Evolutionary conservation across 2,888 invertebrate genomes (phyloP).

Genomic region (Danaus chrysippus): DNA sequence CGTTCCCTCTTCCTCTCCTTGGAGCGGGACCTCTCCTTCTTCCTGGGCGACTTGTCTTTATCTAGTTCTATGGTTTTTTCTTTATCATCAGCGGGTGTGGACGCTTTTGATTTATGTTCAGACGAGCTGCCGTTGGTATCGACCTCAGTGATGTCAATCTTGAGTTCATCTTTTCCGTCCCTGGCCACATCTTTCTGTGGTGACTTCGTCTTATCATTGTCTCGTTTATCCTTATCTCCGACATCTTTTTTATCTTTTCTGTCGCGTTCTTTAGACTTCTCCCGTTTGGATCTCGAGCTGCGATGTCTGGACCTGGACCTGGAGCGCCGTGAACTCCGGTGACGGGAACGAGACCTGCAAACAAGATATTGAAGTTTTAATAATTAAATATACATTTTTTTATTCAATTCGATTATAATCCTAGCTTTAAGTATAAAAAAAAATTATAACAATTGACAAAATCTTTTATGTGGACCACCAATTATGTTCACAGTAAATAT

Average conservation of each 20-base stretch:
- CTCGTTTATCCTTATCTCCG: slow-evolving; percentile 44
- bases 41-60: slow-evolving; percentile 61
- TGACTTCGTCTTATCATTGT: slow-evolving; percentile 61
- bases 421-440: too few species aligned
- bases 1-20: slow-evolving; percentile 68
- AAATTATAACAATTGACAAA: too few species aligned
- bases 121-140: slow-evolving; percentile 57
- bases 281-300: slow-evolving; percentile 73
- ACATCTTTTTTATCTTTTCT: slow-evolving; percentile 52
- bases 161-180: slow-evolving; percentile 53
- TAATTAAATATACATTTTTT: too few species aligned
- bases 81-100: slow-evolving; percentile 55
- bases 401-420: too few species aligned
- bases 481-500: too few species aligned
- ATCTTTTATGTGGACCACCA: too few species aligned
- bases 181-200: slow-evolving; percentile 52
- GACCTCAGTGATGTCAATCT: slow-evolving; percentile 41
- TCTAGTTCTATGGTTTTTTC: slow-evolving; percentile 40
- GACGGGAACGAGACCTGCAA: slow-evolving; percentile 74
- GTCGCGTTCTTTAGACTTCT: slow-evolving; percentile 62
- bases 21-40: slow-evolving; percentile 69
- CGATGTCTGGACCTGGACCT: slow-evolving; percentile 76
- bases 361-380: neutral
- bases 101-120: slow-evolving; percentile 56
- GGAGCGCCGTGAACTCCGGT: slow-evolving; percentile 78